These are phyloP conservation scores for Sarcophaga rosellei DNA, from an alignment of 2,888 invertebrate genomes.

Conservation along the genomic window DNA sequence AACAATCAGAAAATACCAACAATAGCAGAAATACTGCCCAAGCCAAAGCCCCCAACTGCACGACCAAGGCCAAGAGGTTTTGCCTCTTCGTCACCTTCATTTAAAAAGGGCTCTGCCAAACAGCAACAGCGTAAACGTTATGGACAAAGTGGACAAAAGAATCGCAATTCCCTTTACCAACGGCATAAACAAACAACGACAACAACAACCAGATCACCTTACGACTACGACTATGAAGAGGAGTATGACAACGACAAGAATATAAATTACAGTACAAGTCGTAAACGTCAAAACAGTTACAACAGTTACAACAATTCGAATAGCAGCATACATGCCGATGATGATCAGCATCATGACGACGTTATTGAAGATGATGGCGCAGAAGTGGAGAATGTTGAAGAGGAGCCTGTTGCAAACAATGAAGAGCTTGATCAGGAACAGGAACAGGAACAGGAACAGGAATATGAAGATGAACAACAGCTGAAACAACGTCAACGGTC, in stretches of 20 bases:
- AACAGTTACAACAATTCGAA: slow-evolving; percentile 22
- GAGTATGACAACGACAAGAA: slow-evolving; percentile 22
- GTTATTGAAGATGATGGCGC: slow-evolving; percentile 50
- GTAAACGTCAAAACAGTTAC: slow-evolving; percentile 33
- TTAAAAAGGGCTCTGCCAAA: slow-evolving; percentile 59
- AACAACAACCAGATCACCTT: slow-evolving; percentile 34
- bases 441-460: slow-evolving; percentile 38
- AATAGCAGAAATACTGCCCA: slow-evolving; percentile 85
- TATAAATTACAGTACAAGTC: slow-evolving; percentile 26
- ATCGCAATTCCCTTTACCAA: slow-evolving; percentile 31
- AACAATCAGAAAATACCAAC: slow-evolving; percentile 83
- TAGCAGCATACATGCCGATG: background rate
- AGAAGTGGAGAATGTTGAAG: slow-evolving; percentile 51
- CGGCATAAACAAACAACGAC: slow-evolving; percentile 26
- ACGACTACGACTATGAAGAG: slow-evolving; percentile 37
- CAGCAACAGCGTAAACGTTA: slow-evolving; percentile 58
- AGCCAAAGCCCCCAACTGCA: slow-evolving; percentile 76
- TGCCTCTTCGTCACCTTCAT: slow-evolving; percentile 67
- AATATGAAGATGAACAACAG: slow-evolving; percentile 21
- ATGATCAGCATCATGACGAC: slow-evolving; percentile 16
- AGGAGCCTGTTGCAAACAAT: slow-evolving; percentile 35
- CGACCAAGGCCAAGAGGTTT: slow-evolving; percentile 76
- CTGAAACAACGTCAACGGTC: background rate
- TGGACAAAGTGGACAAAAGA: slow-evolving; percentile 69
- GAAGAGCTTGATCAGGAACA: slow-evolving; percentile 39